Conservation (phyloP, 2,888 invertebrate genomes). For the Didymodactylos carnosus region DNA sequence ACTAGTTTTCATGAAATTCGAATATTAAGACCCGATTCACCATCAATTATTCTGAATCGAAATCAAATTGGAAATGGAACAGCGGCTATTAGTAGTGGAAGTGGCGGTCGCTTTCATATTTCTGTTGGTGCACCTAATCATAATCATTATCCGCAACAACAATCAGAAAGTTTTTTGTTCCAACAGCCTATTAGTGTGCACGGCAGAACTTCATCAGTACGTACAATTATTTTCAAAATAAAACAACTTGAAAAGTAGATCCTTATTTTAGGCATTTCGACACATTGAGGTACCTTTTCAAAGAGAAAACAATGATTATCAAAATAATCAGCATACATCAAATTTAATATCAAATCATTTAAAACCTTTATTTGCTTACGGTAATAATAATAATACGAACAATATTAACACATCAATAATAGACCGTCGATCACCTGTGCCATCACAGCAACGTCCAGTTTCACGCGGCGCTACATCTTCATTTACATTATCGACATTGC, state of each 20-base stretch:
- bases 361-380: not conserved
- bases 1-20: not conserved
- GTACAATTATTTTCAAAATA: no score
- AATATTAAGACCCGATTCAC: not conserved
- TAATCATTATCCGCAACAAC: no score
- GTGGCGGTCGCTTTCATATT: not conserved
- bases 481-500: no score
- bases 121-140: not conserved
- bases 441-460: no score
- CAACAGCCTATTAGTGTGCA: no score
- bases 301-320: no score
- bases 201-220: not conserved
- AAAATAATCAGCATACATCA: not conserved
- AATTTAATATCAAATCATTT: not conserved
- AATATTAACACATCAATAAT: not conserved
- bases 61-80: not conserved
- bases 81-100: not conserved
- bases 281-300: no score
- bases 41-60: not conserved
- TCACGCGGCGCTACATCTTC: no score
- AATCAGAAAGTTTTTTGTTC: no score
- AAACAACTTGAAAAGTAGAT: not conserved
- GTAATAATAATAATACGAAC: not conserved
- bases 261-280: not conserved
- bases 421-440: not conserved